These are phyloP conservation scores for Chrysomela aeneicollis DNA, from an alignment of 2,888 invertebrate genomes.

Conservation along the genomic window DNA sequence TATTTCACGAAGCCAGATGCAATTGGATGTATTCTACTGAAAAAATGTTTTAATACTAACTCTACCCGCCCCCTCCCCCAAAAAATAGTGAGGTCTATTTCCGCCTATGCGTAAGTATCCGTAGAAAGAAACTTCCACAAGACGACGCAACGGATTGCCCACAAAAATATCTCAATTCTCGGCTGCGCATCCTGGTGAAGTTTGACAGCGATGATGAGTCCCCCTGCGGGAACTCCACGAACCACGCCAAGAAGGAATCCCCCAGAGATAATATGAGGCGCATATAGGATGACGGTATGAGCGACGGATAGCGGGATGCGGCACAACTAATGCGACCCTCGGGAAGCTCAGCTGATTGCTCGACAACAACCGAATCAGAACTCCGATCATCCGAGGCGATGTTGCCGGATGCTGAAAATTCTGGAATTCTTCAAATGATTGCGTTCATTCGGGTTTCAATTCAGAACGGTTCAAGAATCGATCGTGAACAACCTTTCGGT, in stretches of 20 bases:
- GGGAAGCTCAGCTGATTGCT: conserved; percentile 58
- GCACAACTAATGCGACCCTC: conserved; percentile 56
- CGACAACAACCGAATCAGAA: conserved; percentile 55
- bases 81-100: too few relatives aligned
- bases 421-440: background rate
- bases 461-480: too few relatives aligned
- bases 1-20: too few relatives aligned
- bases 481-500: too few relatives aligned
- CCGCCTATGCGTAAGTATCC: too few relatives aligned
- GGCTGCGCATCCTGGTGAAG: conserved; percentile 58
- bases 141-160: too few relatives aligned
- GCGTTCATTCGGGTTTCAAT: too few relatives aligned
- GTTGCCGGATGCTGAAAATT: background rate
- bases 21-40: too few relatives aligned
- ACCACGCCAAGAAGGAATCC: conserved; percentile 58
- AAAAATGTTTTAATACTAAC: too few relatives aligned
- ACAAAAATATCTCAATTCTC: conserved; percentile 34
- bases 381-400: conserved; percentile 6
- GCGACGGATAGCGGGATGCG: conserved; percentile 55
- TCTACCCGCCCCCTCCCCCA: too few relatives aligned
- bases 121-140: too few relatives aligned
- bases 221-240: conserved; percentile 57
- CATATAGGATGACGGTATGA: conserved; percentile 48
- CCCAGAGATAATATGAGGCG: conserved; percentile 52
- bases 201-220: conserved; percentile 59